Evolutionary conservation across 2,113 vertebrate species (phyloP).

Genomic region (Leiothrix lutea): DNA sequence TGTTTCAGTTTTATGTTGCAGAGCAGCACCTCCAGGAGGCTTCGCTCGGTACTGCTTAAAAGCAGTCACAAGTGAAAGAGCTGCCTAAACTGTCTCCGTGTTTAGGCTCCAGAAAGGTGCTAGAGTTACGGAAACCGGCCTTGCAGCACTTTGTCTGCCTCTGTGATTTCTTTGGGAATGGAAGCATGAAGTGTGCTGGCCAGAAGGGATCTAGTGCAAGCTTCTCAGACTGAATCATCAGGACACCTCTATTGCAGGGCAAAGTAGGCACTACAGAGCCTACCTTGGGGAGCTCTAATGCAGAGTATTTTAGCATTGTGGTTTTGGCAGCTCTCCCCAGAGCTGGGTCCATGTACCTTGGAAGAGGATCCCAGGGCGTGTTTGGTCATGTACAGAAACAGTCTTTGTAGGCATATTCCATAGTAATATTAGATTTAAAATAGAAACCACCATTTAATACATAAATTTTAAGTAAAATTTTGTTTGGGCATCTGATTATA

Average conservation of each 20-base stretch:
- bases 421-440: background rate
- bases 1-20: background rate
- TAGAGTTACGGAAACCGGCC: background rate
- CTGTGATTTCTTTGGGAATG: background rate
- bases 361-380: background rate
- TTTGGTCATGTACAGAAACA: background rate
- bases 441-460: background rate
- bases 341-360: background rate
- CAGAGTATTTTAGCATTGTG: background rate
- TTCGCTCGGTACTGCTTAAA: background rate
- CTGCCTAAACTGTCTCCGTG: background rate
- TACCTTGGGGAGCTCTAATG: background rate
- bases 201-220: background rate
- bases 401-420: background rate
- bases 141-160: background rate
- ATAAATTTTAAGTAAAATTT: background rate
- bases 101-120: background rate
- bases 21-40: conserved; percentile 29
- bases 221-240: background rate
- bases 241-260: background rate
- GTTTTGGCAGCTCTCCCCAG: background rate
- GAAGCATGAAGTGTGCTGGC: background rate
- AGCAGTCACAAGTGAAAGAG: rapidly evolving
- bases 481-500: background rate
- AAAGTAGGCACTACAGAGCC: background rate